These are phyloP conservation scores for Dorcus parallelipipedus DNA, from an alignment of 2,888 invertebrate species.

Conservation along the genomic window DNA sequence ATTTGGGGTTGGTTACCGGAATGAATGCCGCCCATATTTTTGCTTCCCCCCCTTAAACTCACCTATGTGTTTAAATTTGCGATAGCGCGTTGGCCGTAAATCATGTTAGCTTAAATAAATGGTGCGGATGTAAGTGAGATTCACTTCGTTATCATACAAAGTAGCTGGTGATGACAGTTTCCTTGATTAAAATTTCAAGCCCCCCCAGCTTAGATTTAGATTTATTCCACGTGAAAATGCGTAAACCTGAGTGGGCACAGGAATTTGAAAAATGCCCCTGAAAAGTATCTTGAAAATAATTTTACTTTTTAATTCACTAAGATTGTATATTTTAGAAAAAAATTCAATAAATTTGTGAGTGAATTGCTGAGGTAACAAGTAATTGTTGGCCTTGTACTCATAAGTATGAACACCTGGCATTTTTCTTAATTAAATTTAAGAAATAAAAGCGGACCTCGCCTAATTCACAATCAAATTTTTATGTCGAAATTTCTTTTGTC, in stretches of 20 bases:
- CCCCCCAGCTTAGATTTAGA: constrained; percentile 17
- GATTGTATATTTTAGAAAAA: no score
- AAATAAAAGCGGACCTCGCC: no score
- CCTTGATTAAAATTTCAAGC: constrained; percentile 27
- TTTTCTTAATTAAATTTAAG: no score
- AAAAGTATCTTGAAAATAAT: background rate
- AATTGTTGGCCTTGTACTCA: no score
- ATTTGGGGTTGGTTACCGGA: no score
- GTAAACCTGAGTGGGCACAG: constrained; percentile 10
- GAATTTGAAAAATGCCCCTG: constrained; percentile 9
- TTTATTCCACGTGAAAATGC: constrained; percentile 16
- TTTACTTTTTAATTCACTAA: no score
- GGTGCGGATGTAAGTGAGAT: constrained; percentile 19
- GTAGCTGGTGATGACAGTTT: constrained; percentile 26
- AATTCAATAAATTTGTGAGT: no score
- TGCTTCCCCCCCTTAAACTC: background rate
- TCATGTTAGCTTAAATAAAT: constrained; percentile 18
- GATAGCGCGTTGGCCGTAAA: constrained; percentile 1
- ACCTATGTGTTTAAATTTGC: constrained; percentile 4
- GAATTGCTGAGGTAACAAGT: no score
- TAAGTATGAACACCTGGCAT: no score
- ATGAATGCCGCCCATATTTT: no score
- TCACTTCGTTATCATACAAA: constrained; percentile 27
- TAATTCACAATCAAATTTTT: no score
- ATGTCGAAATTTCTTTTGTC: no score